A percentile compares a stretch with the other conserved stretches of the same genome.
Evolutionary conservation across 2,888 invertebrate species (phyloP).

Genomic region (Perizoma flavofasciatum): DNA sequence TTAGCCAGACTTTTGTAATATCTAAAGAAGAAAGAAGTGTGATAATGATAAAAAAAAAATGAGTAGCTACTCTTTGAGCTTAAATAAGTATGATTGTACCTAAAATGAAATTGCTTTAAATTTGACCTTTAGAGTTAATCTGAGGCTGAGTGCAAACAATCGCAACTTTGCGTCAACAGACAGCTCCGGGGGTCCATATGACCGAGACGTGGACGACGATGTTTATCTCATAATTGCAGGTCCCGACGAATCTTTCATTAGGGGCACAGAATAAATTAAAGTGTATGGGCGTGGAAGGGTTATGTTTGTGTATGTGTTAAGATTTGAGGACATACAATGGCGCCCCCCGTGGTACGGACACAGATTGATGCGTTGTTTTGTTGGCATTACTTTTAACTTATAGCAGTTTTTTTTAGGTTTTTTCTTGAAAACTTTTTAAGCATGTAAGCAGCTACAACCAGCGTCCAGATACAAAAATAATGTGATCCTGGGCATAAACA

Average conservation of each 20-base stretch:
- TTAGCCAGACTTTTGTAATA: too few relatives aligned
- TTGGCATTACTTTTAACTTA: slow-evolving; percentile 6
- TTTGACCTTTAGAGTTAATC: not conserved
- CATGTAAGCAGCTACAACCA: too few relatives aligned
- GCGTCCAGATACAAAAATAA: too few relatives aligned
- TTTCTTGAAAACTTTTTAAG: too few relatives aligned
- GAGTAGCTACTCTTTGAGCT: too few relatives aligned
- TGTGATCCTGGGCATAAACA: too few relatives aligned
- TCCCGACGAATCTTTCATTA: slow-evolving; percentile 72
- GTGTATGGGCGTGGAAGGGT: slow-evolving; percentile 49
- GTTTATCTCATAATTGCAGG: slow-evolving; percentile 77
- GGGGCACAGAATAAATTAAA: slow-evolving; percentile 31
- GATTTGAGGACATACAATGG: slow-evolving; percentile 69
- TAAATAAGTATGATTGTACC: too few relatives aligned
- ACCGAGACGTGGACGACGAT: slow-evolving; percentile 55
- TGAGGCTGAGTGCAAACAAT: not conserved
- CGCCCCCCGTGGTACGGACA: slow-evolving; percentile 55
- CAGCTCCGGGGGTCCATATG: slow-evolving; percentile 39
- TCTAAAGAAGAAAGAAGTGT: too few relatives aligned
- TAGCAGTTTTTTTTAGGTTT: not conserved
- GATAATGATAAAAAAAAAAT: too few relatives aligned
- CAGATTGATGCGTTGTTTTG: slow-evolving; percentile 16
- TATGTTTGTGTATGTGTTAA: slow-evolving; percentile 39
- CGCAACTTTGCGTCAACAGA: slow-evolving; percentile 6
- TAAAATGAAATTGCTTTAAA: too few relatives aligned